A percentile compares a stretch with the other conserved stretches of the same genome.
These are phyloP conservation scores for Brachionus angularis DNA, from an alignment of 1,140 invertebrate genomes.

Conservation along the genomic window DNA sequence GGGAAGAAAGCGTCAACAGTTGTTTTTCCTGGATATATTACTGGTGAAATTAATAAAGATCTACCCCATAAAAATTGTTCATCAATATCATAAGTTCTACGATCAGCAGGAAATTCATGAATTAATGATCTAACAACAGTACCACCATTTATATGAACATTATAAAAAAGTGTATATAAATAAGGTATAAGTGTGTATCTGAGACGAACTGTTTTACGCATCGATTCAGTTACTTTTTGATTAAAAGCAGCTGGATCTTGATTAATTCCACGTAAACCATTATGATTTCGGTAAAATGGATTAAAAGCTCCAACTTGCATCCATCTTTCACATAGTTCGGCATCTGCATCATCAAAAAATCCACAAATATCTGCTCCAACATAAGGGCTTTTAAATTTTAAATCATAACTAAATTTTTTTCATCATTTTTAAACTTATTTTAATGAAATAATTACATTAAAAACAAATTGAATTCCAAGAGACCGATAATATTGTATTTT, in stretches of 20 bases:
- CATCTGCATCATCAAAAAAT: slow-evolving; percentile 72
- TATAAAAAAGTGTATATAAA: slow-evolving; percentile 74
- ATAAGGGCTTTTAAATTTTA: no score
- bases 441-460: slow-evolving; percentile 60
- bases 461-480: slow-evolving; percentile 53
- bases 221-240: slow-evolving; percentile 31
- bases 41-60: slow-evolving; percentile 69
- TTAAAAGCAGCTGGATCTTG: slow-evolving; percentile 51
- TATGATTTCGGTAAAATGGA: slow-evolving; percentile 57
- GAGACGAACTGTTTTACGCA: slow-evolving; percentile 63
- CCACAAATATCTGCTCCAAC: slow-evolving; percentile 82
- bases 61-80: slow-evolving; percentile 73
- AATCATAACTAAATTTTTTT: no score
- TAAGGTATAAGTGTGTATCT: slow-evolving; percentile 75
- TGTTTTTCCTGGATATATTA: slow-evolving; percentile 63
- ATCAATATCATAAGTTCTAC: slow-evolving; percentile 66
- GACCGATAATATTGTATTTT: slow-evolving; percentile 52
- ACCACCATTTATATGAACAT: slow-evolving; percentile 66
- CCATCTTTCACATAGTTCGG: slow-evolving; percentile 61
- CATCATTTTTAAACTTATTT: no score
- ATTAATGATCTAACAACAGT: slow-evolving; percentile 74
- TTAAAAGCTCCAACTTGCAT: slow-evolving; percentile 63
- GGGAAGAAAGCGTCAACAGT: slow-evolving; percentile 7
- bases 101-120: slow-evolving; percentile 59
- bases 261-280: slow-evolving; percentile 45